Evolutionary conservation across 2,797 vertebrate species (phyloP).

Genomic region (Xenopus petersii): DNA sequence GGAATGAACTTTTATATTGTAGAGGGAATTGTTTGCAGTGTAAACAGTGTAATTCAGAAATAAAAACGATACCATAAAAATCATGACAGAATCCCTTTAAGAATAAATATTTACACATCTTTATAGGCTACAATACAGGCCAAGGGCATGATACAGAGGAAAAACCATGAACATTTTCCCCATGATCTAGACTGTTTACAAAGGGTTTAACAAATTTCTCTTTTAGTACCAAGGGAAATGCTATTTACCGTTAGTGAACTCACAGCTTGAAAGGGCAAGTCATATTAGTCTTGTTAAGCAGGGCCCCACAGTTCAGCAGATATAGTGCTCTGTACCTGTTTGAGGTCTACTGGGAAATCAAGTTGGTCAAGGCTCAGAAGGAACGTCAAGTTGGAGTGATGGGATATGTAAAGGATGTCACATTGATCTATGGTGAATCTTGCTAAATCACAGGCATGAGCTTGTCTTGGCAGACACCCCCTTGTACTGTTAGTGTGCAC

Average conservation of each 20-base stretch:
- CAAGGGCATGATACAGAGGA: too few relatives aligned
- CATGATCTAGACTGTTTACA: too few relatives aligned
- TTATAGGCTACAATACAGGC: too few relatives aligned
- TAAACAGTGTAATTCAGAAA: too few relatives aligned
- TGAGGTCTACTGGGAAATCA: constrained; percentile 39
- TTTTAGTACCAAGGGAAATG: neutral
- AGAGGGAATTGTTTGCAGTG: too few relatives aligned
- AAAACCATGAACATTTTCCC: too few relatives aligned
- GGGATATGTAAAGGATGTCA: constrained; percentile 19
- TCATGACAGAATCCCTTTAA: too few relatives aligned
- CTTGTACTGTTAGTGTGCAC: constrained; percentile 19
- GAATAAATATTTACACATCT: too few relatives aligned
- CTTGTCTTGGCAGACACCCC: neutral
- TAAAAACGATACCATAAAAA: too few relatives aligned
- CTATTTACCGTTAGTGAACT: constrained; percentile 22
- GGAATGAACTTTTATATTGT: too few relatives aligned
- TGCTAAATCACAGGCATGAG: constrained; percentile 15
- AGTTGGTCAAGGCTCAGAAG: constrained; percentile 31
- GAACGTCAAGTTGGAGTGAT: constrained; percentile 12
- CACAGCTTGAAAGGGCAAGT: neutral
- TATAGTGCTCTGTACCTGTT: constrained; percentile 11
- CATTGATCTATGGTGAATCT: constrained; percentile 27
- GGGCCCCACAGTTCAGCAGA: constrained; percentile 25
- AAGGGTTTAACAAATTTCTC: too few relatives aligned
- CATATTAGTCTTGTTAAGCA: constrained; percentile 22